These are phyloP conservation scores for Coptodon bakossiorum DNA, from an alignment of 2,113 vertebrate species.

Conservation along the genomic window DNA sequence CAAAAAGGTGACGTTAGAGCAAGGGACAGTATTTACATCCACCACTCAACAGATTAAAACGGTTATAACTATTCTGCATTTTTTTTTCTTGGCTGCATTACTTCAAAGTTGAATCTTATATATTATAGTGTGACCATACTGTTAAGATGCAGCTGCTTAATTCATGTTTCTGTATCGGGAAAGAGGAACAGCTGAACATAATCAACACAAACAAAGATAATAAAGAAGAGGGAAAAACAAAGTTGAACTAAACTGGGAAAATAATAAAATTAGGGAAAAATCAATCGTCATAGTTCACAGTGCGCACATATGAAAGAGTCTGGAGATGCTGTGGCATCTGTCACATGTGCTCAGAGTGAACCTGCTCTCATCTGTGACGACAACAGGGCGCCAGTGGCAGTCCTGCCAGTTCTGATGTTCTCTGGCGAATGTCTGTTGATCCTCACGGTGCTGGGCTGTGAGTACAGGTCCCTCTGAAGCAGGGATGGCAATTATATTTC, in stretches of 20 bases:
- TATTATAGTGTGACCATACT: fast-evolving
- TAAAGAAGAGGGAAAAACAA: background rate
- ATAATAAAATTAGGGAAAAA: background rate
- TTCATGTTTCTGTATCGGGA: background rate
- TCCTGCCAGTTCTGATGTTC: background rate
- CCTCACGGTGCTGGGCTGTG: background rate
- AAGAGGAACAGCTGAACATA: background rate
- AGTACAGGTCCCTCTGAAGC: background rate
- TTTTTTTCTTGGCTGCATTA: fast-evolving
- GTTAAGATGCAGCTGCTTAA: background rate
- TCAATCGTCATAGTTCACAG: background rate
- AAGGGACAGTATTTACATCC: background rate
- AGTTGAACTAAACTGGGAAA: background rate
- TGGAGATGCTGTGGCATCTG: background rate
- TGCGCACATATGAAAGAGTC: background rate
- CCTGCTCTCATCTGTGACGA: background rate
- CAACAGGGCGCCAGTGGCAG: background rate
- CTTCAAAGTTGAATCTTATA: background rate
- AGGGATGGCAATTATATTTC: background rate
- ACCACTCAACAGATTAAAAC: background rate
- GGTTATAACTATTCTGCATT: background rate
- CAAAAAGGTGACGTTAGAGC: fast-evolving
- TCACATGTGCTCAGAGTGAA: background rate
- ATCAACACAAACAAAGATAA: background rate
- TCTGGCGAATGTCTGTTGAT: background rate